These are phyloP conservation scores for Mormyrus hasselquistii DNA, from an alignment of 2,797 vertebrate genomes.

Conservation along the genomic window DNA sequence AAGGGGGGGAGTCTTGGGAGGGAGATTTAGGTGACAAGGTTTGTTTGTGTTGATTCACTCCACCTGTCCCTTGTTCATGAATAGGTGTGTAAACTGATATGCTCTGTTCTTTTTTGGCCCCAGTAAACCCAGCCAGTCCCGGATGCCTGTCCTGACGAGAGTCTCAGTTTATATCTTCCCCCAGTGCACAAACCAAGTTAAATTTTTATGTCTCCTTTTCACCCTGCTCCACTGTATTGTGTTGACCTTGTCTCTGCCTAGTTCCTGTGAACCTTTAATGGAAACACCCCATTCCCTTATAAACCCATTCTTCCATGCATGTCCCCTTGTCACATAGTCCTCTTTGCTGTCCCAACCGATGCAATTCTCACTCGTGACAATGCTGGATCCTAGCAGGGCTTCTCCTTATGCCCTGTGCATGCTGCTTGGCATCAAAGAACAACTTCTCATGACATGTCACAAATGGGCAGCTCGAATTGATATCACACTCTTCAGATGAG, in stretches of 20 bases:
- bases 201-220: constrained; percentile 5
- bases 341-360: not conserved
- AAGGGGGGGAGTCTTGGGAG: not conserved
- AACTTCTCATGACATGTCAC: not conserved
- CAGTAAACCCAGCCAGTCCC: not conserved
- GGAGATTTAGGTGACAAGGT: not conserved
- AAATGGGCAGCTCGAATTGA: not conserved
- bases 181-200: constrained; percentile 2
- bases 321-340: not conserved
- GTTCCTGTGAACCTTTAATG: not conserved
- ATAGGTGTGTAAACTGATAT: constrained; percentile 9
- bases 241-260: not conserved
- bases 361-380: not conserved
- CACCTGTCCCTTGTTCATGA: constrained; percentile 3
- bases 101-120: not conserved
- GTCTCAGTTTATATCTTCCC: not conserved
- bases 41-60: constrained; percentile 4
- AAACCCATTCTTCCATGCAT: not conserved
- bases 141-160: not conserved
- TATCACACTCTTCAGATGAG: not conserved
- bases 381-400: not conserved
- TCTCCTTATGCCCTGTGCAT: not conserved
- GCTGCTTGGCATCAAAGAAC: not conserved
- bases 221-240: not conserved
- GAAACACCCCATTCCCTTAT: not conserved